A percentile compares a stretch with the other conserved stretches of the same genome.
These are phyloP conservation scores for Orthosia incerta DNA, from an alignment of 2,888 invertebrate genomes.

Conservation along the genomic window DNA sequence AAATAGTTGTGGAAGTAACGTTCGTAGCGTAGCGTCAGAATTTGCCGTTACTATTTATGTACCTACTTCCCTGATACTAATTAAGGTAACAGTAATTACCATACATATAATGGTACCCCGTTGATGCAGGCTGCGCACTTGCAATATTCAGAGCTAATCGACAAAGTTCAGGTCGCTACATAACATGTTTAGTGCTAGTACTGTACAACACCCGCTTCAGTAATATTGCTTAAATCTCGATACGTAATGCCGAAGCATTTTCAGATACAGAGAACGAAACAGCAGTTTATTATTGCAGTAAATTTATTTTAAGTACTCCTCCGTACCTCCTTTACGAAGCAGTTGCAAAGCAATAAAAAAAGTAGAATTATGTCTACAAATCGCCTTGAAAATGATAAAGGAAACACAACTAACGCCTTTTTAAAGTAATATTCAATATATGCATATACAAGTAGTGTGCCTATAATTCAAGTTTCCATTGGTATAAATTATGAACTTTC, in stretches of 20 bases:
- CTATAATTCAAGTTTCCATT: not conserved
- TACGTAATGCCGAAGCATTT: constrained; percentile 17
- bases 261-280: not conserved
- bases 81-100: constrained; percentile 63
- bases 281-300: not conserved
- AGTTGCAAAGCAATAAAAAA: not conserved
- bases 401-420: not conserved
- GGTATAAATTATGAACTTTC: not conserved
- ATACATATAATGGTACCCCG: constrained; percentile 50
- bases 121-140: constrained; percentile 63
- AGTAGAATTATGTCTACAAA: not conserved
- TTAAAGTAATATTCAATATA: not conserved
- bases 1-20: constrained; percentile 70
- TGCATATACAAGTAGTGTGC: not conserved
- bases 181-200: constrained; percentile 52
- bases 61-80: constrained; percentile 47
- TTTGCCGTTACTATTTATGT: constrained; percentile 64
- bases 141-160: constrained; percentile 70
- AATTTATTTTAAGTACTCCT: not conserved
- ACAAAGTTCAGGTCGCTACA: constrained; percentile 65
- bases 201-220: constrained; percentile 42
- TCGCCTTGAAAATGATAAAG: not conserved
- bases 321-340: constrained; percentile 1
- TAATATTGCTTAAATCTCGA: constrained; percentile 42
- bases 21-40: constrained; percentile 54